Evolutionary conservation across 2,888 invertebrate species (phyloP), one percentile per base, ranked within the genome.

Genomic region (Athalia cordata): DNA sequence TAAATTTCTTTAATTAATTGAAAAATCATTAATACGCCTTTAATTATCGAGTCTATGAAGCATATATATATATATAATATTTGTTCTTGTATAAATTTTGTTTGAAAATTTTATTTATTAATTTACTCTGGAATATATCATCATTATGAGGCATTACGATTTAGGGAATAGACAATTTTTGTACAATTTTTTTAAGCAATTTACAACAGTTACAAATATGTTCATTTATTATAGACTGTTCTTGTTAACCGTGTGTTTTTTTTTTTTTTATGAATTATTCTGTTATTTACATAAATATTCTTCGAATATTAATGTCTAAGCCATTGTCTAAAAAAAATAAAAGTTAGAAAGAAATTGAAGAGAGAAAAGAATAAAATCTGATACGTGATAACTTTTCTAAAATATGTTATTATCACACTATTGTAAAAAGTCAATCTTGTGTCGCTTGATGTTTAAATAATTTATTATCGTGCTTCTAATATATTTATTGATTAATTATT

Each of bases 171-270:
- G 79, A 72, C 79, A 79, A 85, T 85, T 85, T 85, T 85, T 84
- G 85, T 85, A 85, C 85, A 81, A 85, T 85, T 85, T 85, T 85
- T 29, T 82, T 85, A 84, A 81, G 82, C 81, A 80, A 84, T 82
- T 83, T 79, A 83, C 81, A 80, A 80, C 81, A 79, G 84, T 84
- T 85, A 72, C 29, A 29, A 29, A 29, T 29, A 1, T 2, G 29
- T 29, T 29, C 29, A 82, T 83, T 85, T 84, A 80, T 85, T 84
- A 80, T 82, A 81, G 81, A 82, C 82, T 77, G 80, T 85, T 77
- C 81, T 82, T 80, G 80, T 82, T 82, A 81, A 82, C 81, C 78
- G 77, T 81, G 78, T 77, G 0, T 29, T 29, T 29, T 29, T 29
- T 29, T 29, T 29, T 29, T 29, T 29, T 29, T 29, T 29, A 2